phyloP scores from a whole-genome alignment of 2,888 invertebrate genomes.

The Trichogramma evanescens region DNA sequence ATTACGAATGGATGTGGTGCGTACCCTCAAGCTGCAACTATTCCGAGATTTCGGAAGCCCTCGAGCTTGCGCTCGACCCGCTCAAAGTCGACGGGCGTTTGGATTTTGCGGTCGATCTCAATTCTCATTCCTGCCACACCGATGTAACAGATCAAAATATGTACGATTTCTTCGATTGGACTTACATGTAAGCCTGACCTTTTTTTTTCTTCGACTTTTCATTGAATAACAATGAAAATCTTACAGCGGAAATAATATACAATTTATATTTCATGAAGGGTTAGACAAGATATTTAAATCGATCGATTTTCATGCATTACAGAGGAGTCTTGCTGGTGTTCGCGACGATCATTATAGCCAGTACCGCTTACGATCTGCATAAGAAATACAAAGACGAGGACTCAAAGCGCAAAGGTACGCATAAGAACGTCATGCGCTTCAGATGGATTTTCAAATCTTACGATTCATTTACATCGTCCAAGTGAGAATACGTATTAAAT shows the following conservation, averaged over 20 bases:
- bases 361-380: slow-evolving; percentile 37
- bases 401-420: slow-evolving; percentile 27
- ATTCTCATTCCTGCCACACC: slow-evolving; percentile 32
- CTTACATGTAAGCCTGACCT: slow-evolving; percentile 34
- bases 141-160: slow-evolving; percentile 22
- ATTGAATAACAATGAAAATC: background rate
- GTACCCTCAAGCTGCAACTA: slow-evolving; percentile 39
- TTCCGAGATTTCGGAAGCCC: slow-evolving; percentile 31
- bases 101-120: slow-evolving; percentile 31
- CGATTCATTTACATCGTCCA: slow-evolving; percentile 10
- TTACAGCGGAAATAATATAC: background rate
- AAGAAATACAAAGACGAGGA: slow-evolving; percentile 22
- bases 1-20: slow-evolving; percentile 40
- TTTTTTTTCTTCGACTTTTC: background rate
- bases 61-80: slow-evolving; percentile 32
- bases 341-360: slow-evolving; percentile 28
- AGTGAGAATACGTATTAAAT: background rate
- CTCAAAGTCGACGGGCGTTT: slow-evolving; percentile 32
- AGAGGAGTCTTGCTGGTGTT: slow-evolving; percentile 27
- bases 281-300: slow-evolving; percentile 6
- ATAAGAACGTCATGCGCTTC: slow-evolving; percentile 1
- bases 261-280: background rate
- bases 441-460: slow-evolving; percentile 6
- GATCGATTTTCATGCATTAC: background rate
- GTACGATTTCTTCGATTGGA: slow-evolving; percentile 32